Evolutionary conservation across 2,888 invertebrate species (phyloP).

Genomic region (Mimas tiliae): DNA sequence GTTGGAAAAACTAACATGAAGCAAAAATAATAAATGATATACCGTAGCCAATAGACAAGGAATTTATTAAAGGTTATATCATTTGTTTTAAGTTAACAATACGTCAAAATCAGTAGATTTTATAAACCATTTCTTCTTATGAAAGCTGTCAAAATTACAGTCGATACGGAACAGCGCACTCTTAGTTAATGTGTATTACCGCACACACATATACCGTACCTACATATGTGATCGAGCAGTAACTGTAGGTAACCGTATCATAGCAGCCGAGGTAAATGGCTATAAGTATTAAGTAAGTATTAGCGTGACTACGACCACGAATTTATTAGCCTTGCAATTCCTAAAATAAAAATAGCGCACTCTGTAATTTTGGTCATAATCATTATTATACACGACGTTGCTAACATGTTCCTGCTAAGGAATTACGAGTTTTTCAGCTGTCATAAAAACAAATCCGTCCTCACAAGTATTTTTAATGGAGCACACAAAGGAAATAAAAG

Average conservation of each 20-base stretch:
- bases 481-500: conserved; percentile 31
- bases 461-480: conserved; percentile 25
- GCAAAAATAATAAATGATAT: too few species aligned
- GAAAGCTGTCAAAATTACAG: too few species aligned
- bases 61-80: too few species aligned
- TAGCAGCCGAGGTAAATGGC: neutral
- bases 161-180: too few species aligned
- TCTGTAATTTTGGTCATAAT: neutral
- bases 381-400: neutral
- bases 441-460: conserved; percentile 54
- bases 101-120: too few species aligned
- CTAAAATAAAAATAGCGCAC: conserved; percentile 2
- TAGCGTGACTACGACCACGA: neutral
- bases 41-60: too few species aligned
- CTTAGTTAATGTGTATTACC: neutral
- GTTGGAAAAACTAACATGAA: neutral
- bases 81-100: too few species aligned
- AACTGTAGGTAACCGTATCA: neutral
- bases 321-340: conserved; percentile 11
- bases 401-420: conserved; percentile 4
- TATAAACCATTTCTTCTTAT: too few species aligned
- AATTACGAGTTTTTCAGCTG: conserved; percentile 39
- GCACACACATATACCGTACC: too few species aligned
- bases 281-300: neutral
- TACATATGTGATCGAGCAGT: neutral